phyloP scores from a whole-genome alignment of 2,113 vertebrate species.

The Nesoenas mayeri region DNA sequence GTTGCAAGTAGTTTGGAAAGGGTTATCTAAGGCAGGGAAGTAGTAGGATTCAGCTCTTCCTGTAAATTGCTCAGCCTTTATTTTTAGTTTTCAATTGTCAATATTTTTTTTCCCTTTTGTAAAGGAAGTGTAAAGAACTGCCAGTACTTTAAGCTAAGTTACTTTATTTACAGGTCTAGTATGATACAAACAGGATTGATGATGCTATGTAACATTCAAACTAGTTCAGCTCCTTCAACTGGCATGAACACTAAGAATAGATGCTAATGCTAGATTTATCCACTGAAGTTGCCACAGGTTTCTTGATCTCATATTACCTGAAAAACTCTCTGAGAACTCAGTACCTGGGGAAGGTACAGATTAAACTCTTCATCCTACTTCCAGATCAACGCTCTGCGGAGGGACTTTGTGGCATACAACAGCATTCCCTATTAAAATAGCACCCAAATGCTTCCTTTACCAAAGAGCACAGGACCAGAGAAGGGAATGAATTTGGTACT shows the following conservation, averaged over 20 bases:
- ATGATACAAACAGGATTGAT: background rate
- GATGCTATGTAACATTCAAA: background rate
- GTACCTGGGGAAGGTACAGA: background rate
- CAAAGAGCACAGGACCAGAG: background rate
- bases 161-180: constrained; percentile 7
- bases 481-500: background rate
- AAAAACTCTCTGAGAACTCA: background rate
- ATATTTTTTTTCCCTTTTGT: constrained; percentile 27
- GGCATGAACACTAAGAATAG: background rate
- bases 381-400: background rate
- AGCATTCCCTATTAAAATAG: background rate
- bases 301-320: background rate
- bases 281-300: background rate
- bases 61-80: constrained; percentile 27
- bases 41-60: constrained; percentile 22
- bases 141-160: constrained; percentile 36
- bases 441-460: background rate
- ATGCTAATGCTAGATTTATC: background rate
- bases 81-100: constrained; percentile 60
- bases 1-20: constrained; percentile 18
- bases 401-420: background rate
- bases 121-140: constrained; percentile 51
- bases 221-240: background rate
- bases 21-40: constrained; percentile 10
- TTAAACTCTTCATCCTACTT: background rate